Evolutionary conservation across 2,797 vertebrate species (phyloP).

Genomic region (Apogon talboti): DNA sequence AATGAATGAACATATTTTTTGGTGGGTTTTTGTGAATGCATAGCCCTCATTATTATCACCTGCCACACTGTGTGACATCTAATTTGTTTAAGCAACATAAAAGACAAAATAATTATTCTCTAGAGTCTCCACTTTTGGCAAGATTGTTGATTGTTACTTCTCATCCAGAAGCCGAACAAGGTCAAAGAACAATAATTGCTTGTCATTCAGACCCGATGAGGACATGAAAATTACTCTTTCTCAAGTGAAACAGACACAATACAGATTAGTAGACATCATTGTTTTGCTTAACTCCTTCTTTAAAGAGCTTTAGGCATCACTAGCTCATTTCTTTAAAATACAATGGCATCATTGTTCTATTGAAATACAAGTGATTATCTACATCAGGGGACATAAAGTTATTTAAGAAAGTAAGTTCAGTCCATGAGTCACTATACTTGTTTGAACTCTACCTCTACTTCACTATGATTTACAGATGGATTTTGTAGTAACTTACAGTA

Average conservation of each 20-base stretch:
- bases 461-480: conserved; percentile 28
- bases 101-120: conserved; percentile 5
- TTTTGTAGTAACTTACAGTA: conserved; percentile 8
- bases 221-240: background rate
- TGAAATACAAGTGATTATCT: background rate
- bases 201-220: conserved; percentile 8
- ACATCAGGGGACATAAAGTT: background rate
- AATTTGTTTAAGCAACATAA: conserved; percentile 30
- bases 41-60: background rate
- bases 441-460: background rate
- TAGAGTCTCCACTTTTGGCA: background rate
- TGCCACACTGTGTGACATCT: background rate
- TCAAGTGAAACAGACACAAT: conserved; percentile 3
- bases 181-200: conserved; percentile 16
- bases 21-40: background rate
- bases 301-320: background rate
- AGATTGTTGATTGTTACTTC: background rate
- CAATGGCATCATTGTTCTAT: background rate
- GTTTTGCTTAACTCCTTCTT: background rate
- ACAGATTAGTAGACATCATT: background rate
- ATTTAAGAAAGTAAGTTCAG: background rate
- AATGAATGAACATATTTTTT: too few relatives aligned
- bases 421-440: conserved; percentile 18
- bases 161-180: background rate
- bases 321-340: background rate